A percentile compares a stretch with the other conserved stretches of the same genome.
phyloP scores from a whole-genome alignment of 2,113 vertebrate species.

The Oplegnathus fasciatus region DNA sequence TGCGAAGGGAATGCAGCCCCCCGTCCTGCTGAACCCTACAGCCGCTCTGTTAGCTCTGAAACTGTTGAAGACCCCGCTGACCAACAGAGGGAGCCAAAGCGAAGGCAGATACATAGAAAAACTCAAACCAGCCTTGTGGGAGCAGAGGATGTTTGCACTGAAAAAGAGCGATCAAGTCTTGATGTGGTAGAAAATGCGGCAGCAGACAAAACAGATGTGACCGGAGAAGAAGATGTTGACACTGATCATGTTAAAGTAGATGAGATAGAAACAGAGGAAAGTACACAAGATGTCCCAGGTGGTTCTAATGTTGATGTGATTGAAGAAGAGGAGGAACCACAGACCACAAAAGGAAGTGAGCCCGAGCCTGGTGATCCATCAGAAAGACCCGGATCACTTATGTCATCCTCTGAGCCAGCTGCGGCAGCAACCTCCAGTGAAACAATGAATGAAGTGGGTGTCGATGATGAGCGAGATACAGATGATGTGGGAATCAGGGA shows the following conservation, averaged over 20 bases:
- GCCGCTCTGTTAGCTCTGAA: not conserved
- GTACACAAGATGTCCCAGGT: not conserved
- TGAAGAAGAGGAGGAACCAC: conserved; percentile 9
- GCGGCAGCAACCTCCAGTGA: not conserved
- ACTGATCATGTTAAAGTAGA: not conserved
- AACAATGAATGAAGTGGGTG: not conserved
- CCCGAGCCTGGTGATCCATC: not conserved
- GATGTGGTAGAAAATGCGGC: not conserved
- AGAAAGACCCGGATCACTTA: not conserved
- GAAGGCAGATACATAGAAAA: not conserved
- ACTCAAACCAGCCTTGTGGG: not conserved
- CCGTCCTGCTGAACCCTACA: not conserved
- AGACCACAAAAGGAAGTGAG: not conserved
- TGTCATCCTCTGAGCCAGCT: not conserved
- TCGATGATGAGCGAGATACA: not conserved
- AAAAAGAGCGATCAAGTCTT: not conserved
- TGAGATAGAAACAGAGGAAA: not conserved
- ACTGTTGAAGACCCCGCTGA: not conserved
- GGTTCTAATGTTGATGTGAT: not conserved
- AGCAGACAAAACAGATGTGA: not conserved
- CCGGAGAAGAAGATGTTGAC: too few relatives aligned
- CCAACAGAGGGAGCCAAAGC: conserved; percentile 32
- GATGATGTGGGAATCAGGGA: not conserved
- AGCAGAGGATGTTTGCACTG: not conserved
- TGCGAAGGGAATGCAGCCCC: not conserved